Conservation (phyloP, 2,113 vertebrate genomes). For the Thermophis baileyi region DNA sequence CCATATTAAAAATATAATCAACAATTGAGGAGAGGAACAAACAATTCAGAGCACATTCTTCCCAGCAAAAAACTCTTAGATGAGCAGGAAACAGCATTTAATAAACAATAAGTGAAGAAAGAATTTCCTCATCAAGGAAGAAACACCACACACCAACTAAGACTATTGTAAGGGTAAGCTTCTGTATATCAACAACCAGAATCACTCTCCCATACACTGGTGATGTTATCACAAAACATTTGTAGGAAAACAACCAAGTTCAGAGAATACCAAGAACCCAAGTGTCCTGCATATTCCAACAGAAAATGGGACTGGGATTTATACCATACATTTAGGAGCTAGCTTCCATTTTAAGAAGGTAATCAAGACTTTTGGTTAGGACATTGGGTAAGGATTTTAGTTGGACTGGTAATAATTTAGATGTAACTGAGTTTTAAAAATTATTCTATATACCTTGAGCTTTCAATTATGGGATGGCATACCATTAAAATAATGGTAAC, state of each 20-base stretch:
- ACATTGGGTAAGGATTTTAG: not conserved
- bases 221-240: not conserved
- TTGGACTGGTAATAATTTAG: not conserved
- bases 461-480: not conserved
- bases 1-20: not conserved
- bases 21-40: not conserved
- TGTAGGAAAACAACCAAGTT: not conserved
- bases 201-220: not conserved
- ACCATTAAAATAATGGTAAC: not conserved
- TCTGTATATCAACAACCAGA: not conserved
- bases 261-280: not conserved
- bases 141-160: not conserved
- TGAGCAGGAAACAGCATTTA: not conserved
- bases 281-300: not conserved
- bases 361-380: not conserved
- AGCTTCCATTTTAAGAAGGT: not conserved
- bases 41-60: not conserved
- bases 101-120: not conserved
- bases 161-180: not conserved
- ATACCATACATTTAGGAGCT: not conserved
- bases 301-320: not conserved
- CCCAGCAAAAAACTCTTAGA: not conserved
- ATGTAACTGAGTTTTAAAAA: not conserved
- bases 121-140: not conserved
- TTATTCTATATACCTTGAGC: not conserved